Base-by-base conservation (phyloP, 2,888 invertebrate species). In the Stegophylla sp. region DNA sequence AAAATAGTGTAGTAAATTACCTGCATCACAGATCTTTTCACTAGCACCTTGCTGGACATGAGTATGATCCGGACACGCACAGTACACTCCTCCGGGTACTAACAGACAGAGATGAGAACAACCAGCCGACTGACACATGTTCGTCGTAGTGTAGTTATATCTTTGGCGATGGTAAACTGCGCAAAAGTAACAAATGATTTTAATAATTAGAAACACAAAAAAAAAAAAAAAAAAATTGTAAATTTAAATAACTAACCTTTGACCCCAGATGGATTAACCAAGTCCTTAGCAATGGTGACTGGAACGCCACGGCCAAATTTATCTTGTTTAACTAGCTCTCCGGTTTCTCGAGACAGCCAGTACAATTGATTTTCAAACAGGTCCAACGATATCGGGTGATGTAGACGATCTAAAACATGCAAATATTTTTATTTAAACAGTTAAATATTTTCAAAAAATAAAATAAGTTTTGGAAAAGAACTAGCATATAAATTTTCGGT, bases 301-400 rank as follows among this genome's bases (percentile, higher is more conserved):
- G 95, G 93, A 83, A 97, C 94, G 15, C 97, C 97, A 72, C 97
- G 89, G 0, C 98, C 98, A 87, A 98, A 98, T 88, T 99, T 99
- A 87, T 99, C 97, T 86, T 97, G 96, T 34, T 91, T 90, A 71
- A 94, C 89, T 9, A 98, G 88, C 85, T 96, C 95, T 0, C 97
- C 97, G 0, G 93, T 91, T 85, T 94, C 93, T 81, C 93, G 90
- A 0, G 97, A 95, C n/a, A 95, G 91, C 97, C 97, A 98, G 88
- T 93, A 98, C 84, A 98, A 86, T 82, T 92, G 91, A 43, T 94
- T 95, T 87, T 97, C 98, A 87, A 98, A 98, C 20, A 98, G 92
- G 86, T 98, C 98, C 84, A 98, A 85, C 0, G 94, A 92, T 77
- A 94, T 89, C 0, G 96, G 96, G 86, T 95, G 94, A 84, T 90